These are phyloP conservation scores for Scaptomyza flava DNA, from an alignment of 2,888 invertebrate species.

Conservation along the genomic window DNA sequence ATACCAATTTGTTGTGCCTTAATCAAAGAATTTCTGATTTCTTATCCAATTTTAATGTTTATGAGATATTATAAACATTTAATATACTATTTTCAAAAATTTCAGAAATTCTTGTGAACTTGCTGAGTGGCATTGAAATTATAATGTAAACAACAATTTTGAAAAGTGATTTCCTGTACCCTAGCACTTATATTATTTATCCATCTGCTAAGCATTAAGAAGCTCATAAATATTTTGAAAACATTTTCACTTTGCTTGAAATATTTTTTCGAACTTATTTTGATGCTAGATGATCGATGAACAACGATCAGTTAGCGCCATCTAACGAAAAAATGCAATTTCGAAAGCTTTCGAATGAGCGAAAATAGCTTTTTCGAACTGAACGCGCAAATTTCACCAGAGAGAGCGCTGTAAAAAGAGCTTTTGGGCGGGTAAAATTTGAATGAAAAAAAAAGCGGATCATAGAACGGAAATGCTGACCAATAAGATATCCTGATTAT, in stretches of 20 bases:
- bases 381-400: background rate
- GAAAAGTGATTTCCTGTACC: constrained; percentile 34
- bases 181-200: constrained; percentile 18
- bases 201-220: constrained; percentile 24
- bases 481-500: background rate
- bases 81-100: constrained; percentile 4
- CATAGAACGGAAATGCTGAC: background rate
- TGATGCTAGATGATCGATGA: constrained; percentile 4
- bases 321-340: constrained; percentile 35
- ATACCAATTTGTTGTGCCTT: background rate
- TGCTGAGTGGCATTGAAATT: constrained; percentile 16
- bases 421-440: constrained; percentile 1
- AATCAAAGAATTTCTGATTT: background rate
- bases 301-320: constrained; percentile 53
- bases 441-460: background rate
- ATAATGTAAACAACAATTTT: constrained; percentile 40
- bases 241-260: background rate
- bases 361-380: constrained; percentile 61
- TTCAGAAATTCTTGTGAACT: constrained; percentile 1
- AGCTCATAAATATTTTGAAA: constrained; percentile 1
- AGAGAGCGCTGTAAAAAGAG: constrained; percentile 52
- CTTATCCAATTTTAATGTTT: background rate
- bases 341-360: constrained; percentile 55
- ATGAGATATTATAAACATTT: background rate
- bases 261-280: background rate